phyloP scores from a whole-genome alignment of 2,113 vertebrate species.

The Capricornis sumatraensis region DNA sequence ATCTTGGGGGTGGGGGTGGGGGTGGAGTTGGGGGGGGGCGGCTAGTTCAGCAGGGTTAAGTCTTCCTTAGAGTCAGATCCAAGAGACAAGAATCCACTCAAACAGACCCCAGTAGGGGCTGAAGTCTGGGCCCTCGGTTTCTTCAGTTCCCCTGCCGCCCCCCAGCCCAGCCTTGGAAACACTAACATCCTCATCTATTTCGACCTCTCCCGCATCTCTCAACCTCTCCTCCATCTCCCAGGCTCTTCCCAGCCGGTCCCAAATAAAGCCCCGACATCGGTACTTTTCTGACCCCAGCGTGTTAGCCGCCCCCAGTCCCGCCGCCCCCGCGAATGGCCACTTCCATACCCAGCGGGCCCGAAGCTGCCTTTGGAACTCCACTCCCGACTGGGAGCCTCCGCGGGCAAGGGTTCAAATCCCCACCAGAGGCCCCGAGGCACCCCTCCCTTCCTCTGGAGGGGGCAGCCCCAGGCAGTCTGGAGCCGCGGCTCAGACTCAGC shows the following conservation, averaged over 20 bases:
- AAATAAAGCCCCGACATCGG: neutral
- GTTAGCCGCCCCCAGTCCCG: neutral
- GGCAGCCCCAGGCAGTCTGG: neutral
- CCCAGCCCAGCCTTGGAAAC: neutral
- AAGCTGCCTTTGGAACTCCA: neutral
- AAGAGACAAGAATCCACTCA: neutral
- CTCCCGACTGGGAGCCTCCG: neutral
- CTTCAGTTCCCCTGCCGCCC: neutral
- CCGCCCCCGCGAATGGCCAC: neutral
- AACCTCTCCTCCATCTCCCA: neutral
- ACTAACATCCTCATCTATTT: neutral
- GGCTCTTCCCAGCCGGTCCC: neutral
- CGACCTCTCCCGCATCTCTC: neutral
- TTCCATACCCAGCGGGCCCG: neutral
- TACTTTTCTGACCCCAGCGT: neutral
- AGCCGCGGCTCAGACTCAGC: neutral
- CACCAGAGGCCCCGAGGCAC: neutral
- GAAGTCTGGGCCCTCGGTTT: neutral
- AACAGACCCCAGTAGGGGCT: neutral
- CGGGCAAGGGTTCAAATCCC: neutral
- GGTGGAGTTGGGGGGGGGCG: neutral
- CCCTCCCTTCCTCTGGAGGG: neutral
- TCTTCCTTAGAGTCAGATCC: neutral
- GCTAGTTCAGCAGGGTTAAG: neutral
- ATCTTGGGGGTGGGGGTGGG: neutral